These are phyloP conservation scores for Donacobius atricapilla DNA, from an alignment of 2,113 vertebrate genomes.

Conservation along the genomic window DNA sequence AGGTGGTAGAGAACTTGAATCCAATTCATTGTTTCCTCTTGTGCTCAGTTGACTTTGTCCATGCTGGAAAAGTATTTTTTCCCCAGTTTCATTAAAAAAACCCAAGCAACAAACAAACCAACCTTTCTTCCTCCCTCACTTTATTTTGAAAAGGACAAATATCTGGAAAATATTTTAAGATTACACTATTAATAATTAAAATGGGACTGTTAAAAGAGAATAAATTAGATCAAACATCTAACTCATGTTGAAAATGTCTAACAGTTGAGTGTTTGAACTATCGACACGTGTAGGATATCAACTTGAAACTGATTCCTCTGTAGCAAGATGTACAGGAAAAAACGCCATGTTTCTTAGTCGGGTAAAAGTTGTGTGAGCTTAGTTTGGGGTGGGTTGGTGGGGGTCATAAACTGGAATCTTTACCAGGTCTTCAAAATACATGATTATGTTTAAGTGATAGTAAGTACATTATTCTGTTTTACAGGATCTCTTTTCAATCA, in stretches of 20 bases:
- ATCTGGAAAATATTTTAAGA: background rate
- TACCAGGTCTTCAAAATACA: background rate
- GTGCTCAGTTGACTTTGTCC: background rate
- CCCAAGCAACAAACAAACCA: background rate
- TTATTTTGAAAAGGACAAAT: background rate
- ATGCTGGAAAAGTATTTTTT: background rate
- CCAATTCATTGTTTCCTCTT: background rate
- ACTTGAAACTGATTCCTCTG: background rate
- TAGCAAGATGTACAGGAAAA: background rate
- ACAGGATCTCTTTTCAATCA: constrained; percentile 94
- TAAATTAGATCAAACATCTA: background rate
- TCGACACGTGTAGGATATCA: background rate
- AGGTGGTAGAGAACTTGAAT: background rate
- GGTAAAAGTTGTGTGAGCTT: background rate
- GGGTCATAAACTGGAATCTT: background rate
- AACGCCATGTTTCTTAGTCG: accelerated
- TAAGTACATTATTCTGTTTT: constrained; percentile 48
- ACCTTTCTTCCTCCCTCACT: background rate
- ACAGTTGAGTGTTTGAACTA: background rate
- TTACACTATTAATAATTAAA: background rate
- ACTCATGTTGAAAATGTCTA: background rate
- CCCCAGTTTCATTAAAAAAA: background rate
- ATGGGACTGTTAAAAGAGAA: background rate
- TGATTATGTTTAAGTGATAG: background rate
- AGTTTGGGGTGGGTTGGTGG: background rate